Percentiles rank a stretch among this genome's conserved stretches.
Conservation (phyloP, 2,888 invertebrate species). For the Drosophila incognita region DNA sequence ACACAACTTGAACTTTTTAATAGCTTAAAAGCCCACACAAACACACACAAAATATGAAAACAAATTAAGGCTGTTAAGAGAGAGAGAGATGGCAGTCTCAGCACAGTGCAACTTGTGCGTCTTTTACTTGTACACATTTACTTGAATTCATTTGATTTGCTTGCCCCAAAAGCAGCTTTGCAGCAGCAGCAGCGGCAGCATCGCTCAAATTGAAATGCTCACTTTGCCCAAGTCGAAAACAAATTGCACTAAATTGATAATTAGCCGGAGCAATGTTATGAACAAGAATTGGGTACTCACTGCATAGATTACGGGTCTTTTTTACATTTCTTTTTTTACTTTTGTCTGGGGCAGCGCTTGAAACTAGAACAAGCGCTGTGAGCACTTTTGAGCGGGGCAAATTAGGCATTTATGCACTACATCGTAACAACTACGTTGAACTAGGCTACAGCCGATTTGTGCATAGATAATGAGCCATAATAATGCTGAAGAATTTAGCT, state of each 20-base stretch:
- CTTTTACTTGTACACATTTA: constrained; percentile 13
- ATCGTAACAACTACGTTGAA: not conserved
- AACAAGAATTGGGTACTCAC: constrained; percentile 9
- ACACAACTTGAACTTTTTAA: constrained; percentile 75
- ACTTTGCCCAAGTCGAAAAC: constrained; percentile 44
- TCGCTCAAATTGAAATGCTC: constrained; percentile 54
- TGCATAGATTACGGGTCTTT: constrained; percentile 30
- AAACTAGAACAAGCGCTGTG: not conserved
- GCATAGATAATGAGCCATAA: constrained; percentile 24
- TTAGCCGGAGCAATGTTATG: constrained; percentile 52
- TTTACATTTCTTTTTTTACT: not conserved
- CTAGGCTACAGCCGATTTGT: constrained; percentile 14
- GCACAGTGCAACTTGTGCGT: constrained; percentile 21
- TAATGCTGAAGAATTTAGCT: constrained; percentile 4
- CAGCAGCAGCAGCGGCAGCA: not conserved
- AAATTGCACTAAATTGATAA: constrained; percentile 80
- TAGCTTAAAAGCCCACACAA: constrained; percentile 66
- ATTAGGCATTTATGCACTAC: constrained; percentile 26
- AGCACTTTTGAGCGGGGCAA: constrained; percentile 16
- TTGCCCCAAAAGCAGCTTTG: constrained; percentile 34
- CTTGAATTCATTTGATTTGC: constrained; percentile 19
- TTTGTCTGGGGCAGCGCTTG: constrained; percentile 4
- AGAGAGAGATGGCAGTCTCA: not conserved
- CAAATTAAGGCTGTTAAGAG: constrained; percentile 72
- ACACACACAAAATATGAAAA: constrained; percentile 43